Base-by-base conservation (phyloP, 2,888 invertebrate species). In the Watsonalla binaria region DNA sequence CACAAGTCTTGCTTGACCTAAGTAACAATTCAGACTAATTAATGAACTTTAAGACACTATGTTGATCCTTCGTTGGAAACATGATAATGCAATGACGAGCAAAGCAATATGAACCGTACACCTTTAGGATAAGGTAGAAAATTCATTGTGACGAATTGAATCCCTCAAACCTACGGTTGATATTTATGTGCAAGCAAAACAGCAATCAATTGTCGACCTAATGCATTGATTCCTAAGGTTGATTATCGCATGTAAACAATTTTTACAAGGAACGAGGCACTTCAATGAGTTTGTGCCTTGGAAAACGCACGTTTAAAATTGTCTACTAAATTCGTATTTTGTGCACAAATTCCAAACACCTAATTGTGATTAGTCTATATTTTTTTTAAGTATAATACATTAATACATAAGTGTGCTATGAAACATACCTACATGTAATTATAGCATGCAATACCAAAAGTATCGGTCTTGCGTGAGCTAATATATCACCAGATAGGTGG, bases 311-410 rank as follows among this genome's bases (percentile, higher is more conserved):
- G 76, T 71, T 72, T 67, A 84, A 86, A 83, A 76, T 72, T 75
- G 57, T 65, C 78, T 86, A 83, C 70, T 87, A 87, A 86, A 86
- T 87, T 87, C 87, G 86, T 84, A 76, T 63, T 65, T 80, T 74
- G 81, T 85, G 84, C 83, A 77, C 67, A 70, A 60, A 65, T 61
- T 63, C 61, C 60, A 70, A 80, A 75, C 77, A 78, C 75, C 74
- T 68, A 70, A 70, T 63, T 65, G 60, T 62, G 62, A 60, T 51
- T 50, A 37, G 50, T 51, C 58, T 65, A 65, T 50, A 47, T 54
- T 51, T 39, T n/a, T 50, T 45, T 46, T 45, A 54, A 35, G 33
- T 15, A 11, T 5, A 24, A 34, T 13, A 6, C 9, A 8, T 9
- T 5, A 37, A 5, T 37, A 37, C 37, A 37, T 8, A 37, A 37